Evolutionary conservation across 2,797 vertebrate species (phyloP).

Genomic region (Ambastaia sidthimunki): DNA sequence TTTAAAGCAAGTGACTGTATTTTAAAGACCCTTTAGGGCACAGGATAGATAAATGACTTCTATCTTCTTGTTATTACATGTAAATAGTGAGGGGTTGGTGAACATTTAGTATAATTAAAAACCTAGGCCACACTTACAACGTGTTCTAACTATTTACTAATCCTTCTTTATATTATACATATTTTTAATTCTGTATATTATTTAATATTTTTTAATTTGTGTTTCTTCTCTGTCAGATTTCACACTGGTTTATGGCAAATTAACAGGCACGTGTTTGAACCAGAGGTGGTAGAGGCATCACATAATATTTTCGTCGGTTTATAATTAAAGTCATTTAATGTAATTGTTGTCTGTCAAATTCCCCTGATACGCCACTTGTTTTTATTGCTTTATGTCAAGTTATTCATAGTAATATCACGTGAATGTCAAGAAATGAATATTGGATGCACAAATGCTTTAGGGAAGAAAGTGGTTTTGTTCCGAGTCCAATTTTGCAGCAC

Average conservation of each 20-base stretch:
- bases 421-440: constrained; percentile 39
- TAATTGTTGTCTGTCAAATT: constrained; percentile 45
- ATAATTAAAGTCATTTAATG: constrained; percentile 47
- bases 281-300: background rate
- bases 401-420: constrained; percentile 37
- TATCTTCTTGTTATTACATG: no score
- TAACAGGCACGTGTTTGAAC: background rate
- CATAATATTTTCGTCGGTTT: constrained; percentile 44
- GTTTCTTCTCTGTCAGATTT: no score
- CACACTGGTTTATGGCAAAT: background rate
- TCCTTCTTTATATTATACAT: no score
- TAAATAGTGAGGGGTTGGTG: background rate
- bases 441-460: constrained; percentile 31
- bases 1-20: background rate
- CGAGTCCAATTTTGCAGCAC: constrained; percentile 30
- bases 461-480: constrained; percentile 34
- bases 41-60: no score
- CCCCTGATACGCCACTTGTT: constrained; percentile 31
- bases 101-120: background rate
- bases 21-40: background rate
- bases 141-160: no score
- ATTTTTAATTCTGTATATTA: no score
- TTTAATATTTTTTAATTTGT: no score
- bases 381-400: constrained; percentile 44
- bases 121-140: no score